Conservation (phyloP, 2,113 vertebrate species). For the Lepus americanus region DNA sequence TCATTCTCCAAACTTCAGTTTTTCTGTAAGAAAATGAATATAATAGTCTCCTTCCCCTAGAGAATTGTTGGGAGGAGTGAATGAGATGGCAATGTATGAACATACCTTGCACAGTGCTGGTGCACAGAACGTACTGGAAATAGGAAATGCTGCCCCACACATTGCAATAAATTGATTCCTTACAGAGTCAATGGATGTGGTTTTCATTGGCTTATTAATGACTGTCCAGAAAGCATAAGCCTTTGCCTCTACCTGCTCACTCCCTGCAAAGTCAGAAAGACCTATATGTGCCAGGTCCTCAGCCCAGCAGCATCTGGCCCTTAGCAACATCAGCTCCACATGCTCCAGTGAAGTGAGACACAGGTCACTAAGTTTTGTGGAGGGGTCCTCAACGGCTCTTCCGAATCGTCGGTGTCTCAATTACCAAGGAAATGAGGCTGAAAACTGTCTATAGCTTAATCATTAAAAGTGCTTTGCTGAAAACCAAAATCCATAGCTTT, state of each 20-base stretch:
- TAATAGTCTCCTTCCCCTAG: neutral
- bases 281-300: neutral
- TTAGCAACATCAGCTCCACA: slow-evolving; percentile 49
- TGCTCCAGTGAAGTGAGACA: slow-evolving; percentile 68
- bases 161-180: slow-evolving; percentile 55
- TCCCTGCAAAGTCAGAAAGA: slow-evolving; percentile 22
- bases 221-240: slow-evolving; percentile 52
- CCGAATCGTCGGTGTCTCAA: slow-evolving; percentile 60
- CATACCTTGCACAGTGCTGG: neutral
- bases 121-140: neutral
- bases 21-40: slow-evolving; percentile 32
- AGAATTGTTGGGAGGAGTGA: neutral
- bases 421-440: slow-evolving; percentile 79
- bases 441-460: slow-evolving; percentile 75
- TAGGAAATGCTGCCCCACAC: neutral
- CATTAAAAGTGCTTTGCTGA: slow-evolving; percentile 75
- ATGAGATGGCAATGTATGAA: neutral
- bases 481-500: slow-evolving; percentile 69
- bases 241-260: slow-evolving; percentile 70
- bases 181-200: neutral
- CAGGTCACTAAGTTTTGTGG: slow-evolving; percentile 64
- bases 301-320: slow-evolving; percentile 13
- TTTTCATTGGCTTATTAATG: slow-evolving; percentile 65
- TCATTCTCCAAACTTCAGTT: neutral
- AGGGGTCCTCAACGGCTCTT: slow-evolving; percentile 36